Conservation (phyloP, 2,113 vertebrate genomes). For the Myotis lucifugus region DNA sequence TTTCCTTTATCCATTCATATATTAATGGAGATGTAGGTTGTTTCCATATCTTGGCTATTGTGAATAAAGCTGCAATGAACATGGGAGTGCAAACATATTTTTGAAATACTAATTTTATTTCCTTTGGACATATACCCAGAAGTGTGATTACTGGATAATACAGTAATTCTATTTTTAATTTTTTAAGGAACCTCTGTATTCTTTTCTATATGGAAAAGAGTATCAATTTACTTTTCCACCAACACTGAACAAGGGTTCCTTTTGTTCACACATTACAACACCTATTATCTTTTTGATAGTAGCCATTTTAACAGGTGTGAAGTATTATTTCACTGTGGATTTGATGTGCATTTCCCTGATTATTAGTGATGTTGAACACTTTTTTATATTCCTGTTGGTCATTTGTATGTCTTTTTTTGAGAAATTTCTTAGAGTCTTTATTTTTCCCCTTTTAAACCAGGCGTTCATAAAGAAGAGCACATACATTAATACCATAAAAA, state of each 20-base stretch:
- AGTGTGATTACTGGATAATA: background rate
- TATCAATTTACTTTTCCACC: background rate
- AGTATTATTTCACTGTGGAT: background rate
- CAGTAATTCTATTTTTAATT: background rate
- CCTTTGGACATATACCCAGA: background rate
- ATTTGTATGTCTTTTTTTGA: background rate
- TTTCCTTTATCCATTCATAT: background rate
- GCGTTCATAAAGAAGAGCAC: background rate
- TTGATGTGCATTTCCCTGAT: background rate
- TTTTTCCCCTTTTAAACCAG: background rate
- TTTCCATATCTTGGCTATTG: background rate
- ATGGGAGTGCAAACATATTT: background rate
- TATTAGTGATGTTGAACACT: background rate
- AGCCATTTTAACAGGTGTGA: background rate
- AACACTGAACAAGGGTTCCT: background rate
- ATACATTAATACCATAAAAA: background rate
- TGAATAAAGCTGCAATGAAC: background rate
- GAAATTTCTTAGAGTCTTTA: background rate
- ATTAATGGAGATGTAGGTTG: background rate
- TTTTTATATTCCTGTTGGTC: background rate
- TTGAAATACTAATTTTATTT: background rate
- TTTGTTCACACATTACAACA: background rate
- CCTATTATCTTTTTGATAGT: background rate
- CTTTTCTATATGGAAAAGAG: background rate
- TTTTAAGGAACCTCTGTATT: background rate